Percentiles rank a stretch among this genome's conserved stretches.
phyloP scores from a whole-genome alignment of 2,113 vertebrate genomes.

The Thalassoma bifasciatum region DNA sequence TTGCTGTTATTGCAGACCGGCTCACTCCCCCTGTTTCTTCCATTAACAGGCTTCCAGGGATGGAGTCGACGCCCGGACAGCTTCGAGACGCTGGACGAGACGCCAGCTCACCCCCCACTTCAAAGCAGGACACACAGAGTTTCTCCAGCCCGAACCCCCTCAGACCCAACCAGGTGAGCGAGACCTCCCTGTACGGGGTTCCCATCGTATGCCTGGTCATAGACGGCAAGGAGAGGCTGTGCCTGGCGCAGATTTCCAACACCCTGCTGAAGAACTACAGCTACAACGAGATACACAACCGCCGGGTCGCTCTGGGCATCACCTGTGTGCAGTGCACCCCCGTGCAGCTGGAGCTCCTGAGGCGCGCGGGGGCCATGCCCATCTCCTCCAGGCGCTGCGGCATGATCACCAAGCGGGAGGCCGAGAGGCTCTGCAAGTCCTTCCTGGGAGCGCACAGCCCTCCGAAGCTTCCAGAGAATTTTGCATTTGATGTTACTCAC shows the following conservation, averaged over 20 bases:
- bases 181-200: slow-evolving; percentile 94
- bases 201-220: slow-evolving; percentile 95
- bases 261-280: slow-evolving; percentile 93
- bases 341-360: slow-evolving; percentile 92
- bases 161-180: slow-evolving; percentile 96
- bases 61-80: slow-evolving; percentile 94
- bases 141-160: slow-evolving; percentile 88
- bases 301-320: slow-evolving; percentile 91
- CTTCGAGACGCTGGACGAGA: slow-evolving; percentile 89
- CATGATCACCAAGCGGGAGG: slow-evolving; percentile 95
- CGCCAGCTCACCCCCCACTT: slow-evolving; percentile 88
- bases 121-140: slow-evolving; percentile 89
- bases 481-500: slow-evolving; percentile 93
- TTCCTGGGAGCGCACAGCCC: slow-evolving; percentile 91
- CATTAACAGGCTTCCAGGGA: slow-evolving; percentile 83
- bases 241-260: slow-evolving; percentile 94
- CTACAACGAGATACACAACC: slow-evolving; percentile 96
- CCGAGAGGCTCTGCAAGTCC: slow-evolving; percentile 92
- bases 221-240: slow-evolving; percentile 93
- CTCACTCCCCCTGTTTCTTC: slow-evolving; percentile 24
- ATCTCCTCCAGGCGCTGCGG: slow-evolving; percentile 93
- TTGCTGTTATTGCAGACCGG: too few species aligned
- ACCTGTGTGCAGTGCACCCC: slow-evolving; percentile 95
- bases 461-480: slow-evolving; percentile 92
- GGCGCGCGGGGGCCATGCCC: slow-evolving; percentile 92